These are phyloP conservation scores for Apolygus lucorum DNA, from an alignment of 1,140 invertebrate species.

Conservation along the genomic window DNA sequence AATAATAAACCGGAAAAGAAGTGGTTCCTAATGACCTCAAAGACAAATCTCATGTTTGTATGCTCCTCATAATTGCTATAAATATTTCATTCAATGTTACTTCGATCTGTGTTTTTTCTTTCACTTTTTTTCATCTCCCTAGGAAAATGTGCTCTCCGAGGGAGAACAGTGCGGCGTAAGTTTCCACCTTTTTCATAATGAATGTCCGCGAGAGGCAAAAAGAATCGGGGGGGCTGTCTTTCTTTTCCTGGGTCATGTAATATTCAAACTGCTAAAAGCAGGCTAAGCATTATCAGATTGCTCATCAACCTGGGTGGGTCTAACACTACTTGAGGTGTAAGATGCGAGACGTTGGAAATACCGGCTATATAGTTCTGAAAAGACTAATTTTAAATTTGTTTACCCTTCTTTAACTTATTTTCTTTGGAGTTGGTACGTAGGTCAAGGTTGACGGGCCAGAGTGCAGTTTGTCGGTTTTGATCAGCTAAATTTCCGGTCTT, in stretches of 20 bases:
- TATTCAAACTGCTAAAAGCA: slow-evolving; percentile 5
- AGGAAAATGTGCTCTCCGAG: neutral
- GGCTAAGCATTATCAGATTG: neutral
- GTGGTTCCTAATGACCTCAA: slow-evolving; percentile 16
- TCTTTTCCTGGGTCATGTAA: neutral
- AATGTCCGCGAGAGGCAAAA: slow-evolving; percentile 4
- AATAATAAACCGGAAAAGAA: slow-evolving; percentile 3
- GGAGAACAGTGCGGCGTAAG: neutral
- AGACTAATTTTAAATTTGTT: no score
- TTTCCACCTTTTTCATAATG: slow-evolving; percentile 4
- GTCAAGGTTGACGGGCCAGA: no score
- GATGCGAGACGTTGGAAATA: no score
- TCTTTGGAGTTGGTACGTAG: no score
- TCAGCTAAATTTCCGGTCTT: no score
- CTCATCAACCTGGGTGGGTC: neutral
- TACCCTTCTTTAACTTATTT: no score
- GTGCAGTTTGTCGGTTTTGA: no score
- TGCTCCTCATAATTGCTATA: neutral
- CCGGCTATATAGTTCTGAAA: no score
- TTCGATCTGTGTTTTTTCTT: neutral
- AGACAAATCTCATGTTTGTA: slow-evolving; percentile 11
- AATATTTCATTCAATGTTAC: slow-evolving; percentile 3
- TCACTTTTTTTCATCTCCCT: neutral
- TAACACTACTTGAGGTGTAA: no score
- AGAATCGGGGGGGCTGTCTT: neutral